A percentile compares a stretch with the other conserved stretches of the same genome.
Evolutionary conservation across 2,888 invertebrate species (phyloP).

Genomic region (Pyralis farinalis): DNA sequence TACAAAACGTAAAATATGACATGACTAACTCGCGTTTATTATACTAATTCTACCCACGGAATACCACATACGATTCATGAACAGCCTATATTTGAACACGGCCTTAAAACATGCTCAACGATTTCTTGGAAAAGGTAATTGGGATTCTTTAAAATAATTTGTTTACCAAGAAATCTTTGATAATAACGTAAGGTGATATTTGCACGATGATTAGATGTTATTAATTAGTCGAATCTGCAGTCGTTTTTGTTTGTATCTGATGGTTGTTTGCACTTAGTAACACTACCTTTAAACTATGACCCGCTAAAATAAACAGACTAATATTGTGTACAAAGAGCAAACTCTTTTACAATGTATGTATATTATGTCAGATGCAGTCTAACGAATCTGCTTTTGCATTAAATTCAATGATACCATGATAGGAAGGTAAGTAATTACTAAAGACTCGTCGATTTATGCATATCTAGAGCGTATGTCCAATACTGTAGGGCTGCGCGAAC

Average conservation of each 20-base stretch:
- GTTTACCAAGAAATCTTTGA: conserved; percentile 14
- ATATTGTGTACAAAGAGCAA: conserved; percentile 2
- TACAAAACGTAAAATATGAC: too few species aligned
- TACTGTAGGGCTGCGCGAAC: too few species aligned
- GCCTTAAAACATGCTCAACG: neutral
- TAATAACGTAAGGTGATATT: conserved; percentile 17
- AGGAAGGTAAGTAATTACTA: too few species aligned
- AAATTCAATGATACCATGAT: too few species aligned
- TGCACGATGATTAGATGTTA: conserved; percentile 15
- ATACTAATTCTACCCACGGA: too few species aligned
- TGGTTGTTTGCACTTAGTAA: conserved; percentile 8
- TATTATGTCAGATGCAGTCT: too few species aligned
- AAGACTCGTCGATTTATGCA: too few species aligned
- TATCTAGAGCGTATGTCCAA: too few species aligned
- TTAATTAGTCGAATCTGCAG: conserved; percentile 18
- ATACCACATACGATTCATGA: too few species aligned
- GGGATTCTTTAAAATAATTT: neutral
- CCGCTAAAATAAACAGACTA: neutral
- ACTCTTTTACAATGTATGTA: neutral
- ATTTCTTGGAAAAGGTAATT: neutral
- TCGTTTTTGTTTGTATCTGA: conserved; percentile 6
- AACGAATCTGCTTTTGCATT: too few species aligned
- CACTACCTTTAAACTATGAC: conserved; percentile 5
- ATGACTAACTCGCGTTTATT: too few species aligned
- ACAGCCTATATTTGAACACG: too few species aligned